Evolutionary conservation across 2,888 invertebrate genomes (phyloP).

Genomic region (Neelides folsomi): DNA sequence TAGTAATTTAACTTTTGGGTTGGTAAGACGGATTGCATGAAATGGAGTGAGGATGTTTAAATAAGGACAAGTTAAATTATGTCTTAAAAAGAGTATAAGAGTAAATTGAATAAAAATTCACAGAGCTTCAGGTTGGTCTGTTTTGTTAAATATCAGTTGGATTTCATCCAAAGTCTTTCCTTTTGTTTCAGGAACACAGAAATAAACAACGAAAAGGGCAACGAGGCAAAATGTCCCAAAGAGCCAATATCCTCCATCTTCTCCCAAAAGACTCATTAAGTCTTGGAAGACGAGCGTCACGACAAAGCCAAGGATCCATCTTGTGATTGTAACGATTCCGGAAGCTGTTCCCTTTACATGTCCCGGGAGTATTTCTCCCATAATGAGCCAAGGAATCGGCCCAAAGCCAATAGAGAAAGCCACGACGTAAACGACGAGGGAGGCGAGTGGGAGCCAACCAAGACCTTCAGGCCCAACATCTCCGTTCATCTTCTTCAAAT

Average conservation of each 20-base stretch:
- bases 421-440: conserved; percentile 61
- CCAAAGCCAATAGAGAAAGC: conserved; percentile 70
- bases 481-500: conserved; percentile 37
- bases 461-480: conserved; percentile 38
- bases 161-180: conserved; percentile 21
- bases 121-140: background rate
- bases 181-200: conserved; percentile 24
- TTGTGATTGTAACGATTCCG: conserved; percentile 23
- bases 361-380: conserved; percentile 26
- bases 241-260: conserved; percentile 21
- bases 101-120: background rate
- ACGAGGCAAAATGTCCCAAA: conserved; percentile 21
- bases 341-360: conserved; percentile 25
- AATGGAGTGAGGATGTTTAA: too few species aligned
- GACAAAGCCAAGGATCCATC: conserved; percentile 26
- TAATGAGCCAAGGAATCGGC: conserved; percentile 45
- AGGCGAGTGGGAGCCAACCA: conserved; percentile 58
- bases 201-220: conserved; percentile 18
- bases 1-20: too few species aligned
- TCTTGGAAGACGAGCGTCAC: conserved; percentile 25
- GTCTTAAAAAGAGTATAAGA: too few species aligned
- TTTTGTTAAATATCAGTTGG: conserved; percentile 7
- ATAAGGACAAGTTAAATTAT: too few species aligned
- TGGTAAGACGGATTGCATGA: too few species aligned
- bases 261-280: conserved; percentile 14